Evolutionary conservation across 2,888 invertebrate genomes (phyloP).

Genomic region (Mamestra brassicae): DNA sequence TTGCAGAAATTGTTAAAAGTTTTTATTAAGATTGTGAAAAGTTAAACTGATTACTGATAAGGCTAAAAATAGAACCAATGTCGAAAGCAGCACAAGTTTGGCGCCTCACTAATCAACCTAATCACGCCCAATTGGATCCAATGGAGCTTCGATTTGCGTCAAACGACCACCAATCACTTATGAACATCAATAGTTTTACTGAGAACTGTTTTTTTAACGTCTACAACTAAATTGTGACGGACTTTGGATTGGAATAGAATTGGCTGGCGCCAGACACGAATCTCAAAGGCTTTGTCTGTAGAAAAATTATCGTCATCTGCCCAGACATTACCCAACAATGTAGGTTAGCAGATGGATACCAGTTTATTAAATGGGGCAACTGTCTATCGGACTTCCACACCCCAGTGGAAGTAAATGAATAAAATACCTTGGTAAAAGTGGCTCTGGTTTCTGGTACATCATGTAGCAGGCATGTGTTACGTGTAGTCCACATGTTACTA

Average conservation of each 20-base stretch:
- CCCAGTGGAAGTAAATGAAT: no score
- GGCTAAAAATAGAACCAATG: conserved; percentile 51
- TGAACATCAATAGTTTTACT: conserved; percentile 61
- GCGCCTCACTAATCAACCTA: conserved; percentile 66
- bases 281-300: conserved; percentile 4
- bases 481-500: no score
- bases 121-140: conserved; percentile 72
- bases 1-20: neutral
- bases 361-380: no score
- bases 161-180: conserved; percentile 66
- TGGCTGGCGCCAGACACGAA: conserved; percentile 49
- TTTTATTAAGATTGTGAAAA: neutral
- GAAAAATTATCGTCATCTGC: neutral
- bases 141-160: conserved; percentile 73
- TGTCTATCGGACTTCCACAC: no score
- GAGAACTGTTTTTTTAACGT: conserved; percentile 65
- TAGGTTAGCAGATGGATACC: no score
- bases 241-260: conserved; percentile 61
- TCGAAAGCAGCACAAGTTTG: conserved; percentile 58
- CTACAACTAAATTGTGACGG: conserved; percentile 64
- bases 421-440: no score
- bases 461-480: no score
- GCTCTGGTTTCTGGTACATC: no score
- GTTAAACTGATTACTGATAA: conserved; percentile 36
- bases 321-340: neutral